Evolutionary conservation across 2,888 invertebrate genomes (phyloP), one percentile per base, ranked within the genome.

Genomic region (Marasmarcha lunaedactyla): DNA sequence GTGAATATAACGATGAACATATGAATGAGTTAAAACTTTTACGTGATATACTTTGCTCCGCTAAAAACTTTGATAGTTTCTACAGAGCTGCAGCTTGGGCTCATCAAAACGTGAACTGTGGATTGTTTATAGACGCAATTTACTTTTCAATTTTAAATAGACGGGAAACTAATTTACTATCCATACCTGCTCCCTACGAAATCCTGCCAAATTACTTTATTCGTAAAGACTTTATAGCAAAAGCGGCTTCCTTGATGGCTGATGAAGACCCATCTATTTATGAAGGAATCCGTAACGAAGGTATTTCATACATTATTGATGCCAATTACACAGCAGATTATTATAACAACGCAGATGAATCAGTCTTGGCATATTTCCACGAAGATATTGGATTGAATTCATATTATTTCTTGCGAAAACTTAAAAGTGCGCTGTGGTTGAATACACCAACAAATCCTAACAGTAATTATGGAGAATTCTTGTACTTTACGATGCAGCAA

Each of bases 341-440:
- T 44, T 63, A 61, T 38, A 68, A 73, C 30, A 69, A 73, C 33
- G 60, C 70, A 45, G 65, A 78, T n/a, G 89, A 90, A 47, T 79
- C 84, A 43, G 85, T 85, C 51, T 51, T 91, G 40, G 84, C 87
- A 35, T 91, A 91, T 63, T 90, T 90, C 65, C 86, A 86, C n/a
- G 90, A 91, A 65, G 91, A 91, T 56, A 69, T 90, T 42, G 90
- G 88, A 37, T 71, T 90, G 45, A 90, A 89, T 62, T 63, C 85
- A 0, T 89, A 83, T 66, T 90, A 90, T 71, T 88, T 84, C 63
- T 83, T 86, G 54, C 62, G 53, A 44, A 77, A 72, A 50, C 72
- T 88, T 46, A 86, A 87, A 51, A 58, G 69, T 48, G 79, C 86
- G 35, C 85, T 88, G 2, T 88, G 86, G 81, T 84, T 86, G 65